Evolutionary conservation across 1,140 invertebrate genomes (phyloP).

Genomic region (Mercenaria mercenaria): DNA sequence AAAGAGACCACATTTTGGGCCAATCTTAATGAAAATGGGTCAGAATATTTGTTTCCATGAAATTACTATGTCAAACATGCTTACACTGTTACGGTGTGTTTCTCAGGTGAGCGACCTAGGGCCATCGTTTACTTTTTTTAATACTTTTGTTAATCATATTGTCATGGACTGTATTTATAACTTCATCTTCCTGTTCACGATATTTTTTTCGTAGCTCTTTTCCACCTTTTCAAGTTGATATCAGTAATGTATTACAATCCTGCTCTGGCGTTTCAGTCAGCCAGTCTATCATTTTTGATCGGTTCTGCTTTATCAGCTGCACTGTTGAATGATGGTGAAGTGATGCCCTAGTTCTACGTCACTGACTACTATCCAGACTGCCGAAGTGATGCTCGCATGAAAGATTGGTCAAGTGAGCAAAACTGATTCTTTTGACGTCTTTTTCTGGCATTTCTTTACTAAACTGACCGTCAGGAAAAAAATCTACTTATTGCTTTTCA

Average conservation of each 20-base stretch:
- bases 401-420: constrained; percentile 28
- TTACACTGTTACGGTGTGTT: too few species aligned
- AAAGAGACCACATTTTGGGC: too few species aligned
- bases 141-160: background rate
- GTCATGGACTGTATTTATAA: background rate
- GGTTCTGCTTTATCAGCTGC: constrained; percentile 32
- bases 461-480: constrained; percentile 13
- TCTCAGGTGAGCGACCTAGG: too few species aligned
- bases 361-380: constrained; percentile 27
- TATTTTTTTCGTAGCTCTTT: background rate
- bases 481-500: constrained; percentile 27
- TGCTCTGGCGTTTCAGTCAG: background rate
- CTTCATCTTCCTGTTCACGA: background rate
- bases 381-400: constrained; percentile 44
- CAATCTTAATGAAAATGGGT: too few species aligned
- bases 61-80: too few species aligned
- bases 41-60: too few species aligned
- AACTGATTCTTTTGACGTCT: background rate
- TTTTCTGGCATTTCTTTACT: background rate
- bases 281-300: background rate
- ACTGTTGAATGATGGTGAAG: constrained; percentile 30
- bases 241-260: background rate
- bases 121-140: too few species aligned
- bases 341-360: background rate
- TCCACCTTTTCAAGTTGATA: background rate